Conservation (phyloP, 2,888 invertebrate species). For the Cryptocephalus moraei region DNA sequence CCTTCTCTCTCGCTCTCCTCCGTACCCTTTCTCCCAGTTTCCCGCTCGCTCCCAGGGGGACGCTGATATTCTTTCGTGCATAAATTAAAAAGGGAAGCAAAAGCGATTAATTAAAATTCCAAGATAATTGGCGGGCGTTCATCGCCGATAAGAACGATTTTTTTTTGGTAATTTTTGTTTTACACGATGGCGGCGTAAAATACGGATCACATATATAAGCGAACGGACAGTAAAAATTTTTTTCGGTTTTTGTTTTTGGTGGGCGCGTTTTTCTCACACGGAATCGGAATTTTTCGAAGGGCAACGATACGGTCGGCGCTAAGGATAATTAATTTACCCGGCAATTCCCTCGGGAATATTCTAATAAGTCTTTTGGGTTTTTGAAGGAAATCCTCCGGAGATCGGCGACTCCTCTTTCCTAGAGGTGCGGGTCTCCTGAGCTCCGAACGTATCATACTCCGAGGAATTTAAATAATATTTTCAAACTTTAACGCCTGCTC, state of each 20-base stretch:
- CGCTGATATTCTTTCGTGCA: constrained; percentile 34
- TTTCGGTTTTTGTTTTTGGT: too few species aligned
- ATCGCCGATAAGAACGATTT: not conserved
- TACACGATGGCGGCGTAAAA: too few species aligned
- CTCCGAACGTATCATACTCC: constrained; percentile 24
- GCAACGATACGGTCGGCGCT: too few species aligned
- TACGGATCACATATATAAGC: too few species aligned
- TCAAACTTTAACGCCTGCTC: constrained; percentile 13
- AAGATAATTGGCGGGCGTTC: constrained; percentile 7
- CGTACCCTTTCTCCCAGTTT: constrained; percentile 13
- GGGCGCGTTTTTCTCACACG: too few species aligned
- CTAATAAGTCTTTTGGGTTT: constrained; percentile 36
- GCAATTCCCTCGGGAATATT: constrained; percentile 36
- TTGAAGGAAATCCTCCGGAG: constrained; percentile 29
- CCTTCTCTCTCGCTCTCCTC: not conserved
- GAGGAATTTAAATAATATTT: constrained; percentile 31
- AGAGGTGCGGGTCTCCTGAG: constrained; percentile 24
- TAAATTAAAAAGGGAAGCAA: constrained; percentile 26
- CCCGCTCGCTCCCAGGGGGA: constrained; percentile 25
- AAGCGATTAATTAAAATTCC: constrained; percentile 30
- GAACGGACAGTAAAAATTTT: too few species aligned
- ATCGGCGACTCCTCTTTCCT: constrained; percentile 23
- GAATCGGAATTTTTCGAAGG: too few species aligned
- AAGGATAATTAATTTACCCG: constrained; percentile 1
- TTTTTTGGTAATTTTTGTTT: too few species aligned